Evolutionary conservation across 2,113 vertebrate species (phyloP), one percentile per base, ranked within the genome.

Genomic region (Microcebus lehilahytsara): DNA sequence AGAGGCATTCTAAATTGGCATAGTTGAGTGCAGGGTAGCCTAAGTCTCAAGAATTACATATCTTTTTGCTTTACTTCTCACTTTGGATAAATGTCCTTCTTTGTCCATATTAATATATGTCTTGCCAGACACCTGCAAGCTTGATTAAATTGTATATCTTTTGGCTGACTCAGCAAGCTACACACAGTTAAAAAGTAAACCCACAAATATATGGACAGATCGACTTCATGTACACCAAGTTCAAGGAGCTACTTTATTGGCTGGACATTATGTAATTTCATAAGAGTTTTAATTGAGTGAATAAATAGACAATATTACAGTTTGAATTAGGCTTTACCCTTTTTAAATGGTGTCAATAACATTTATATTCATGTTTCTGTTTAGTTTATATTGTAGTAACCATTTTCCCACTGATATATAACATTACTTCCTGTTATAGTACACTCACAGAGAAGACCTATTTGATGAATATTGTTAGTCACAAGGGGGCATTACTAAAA

Each of bases 1-100:
- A 97, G 79, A 90, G 34, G 34, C 86, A 90, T 53, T 97, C 85
- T 92, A 96, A 97, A 97, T 91, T 96, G 98, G 94, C 49, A 95
- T 95, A 93, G 80, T 71, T 84, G 90, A 11, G 9, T 10, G 14
- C 1, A 78, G 23, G 27, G 37, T 34, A 27, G 2, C 40, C 8
- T 49, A 30, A 64, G 71, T 92, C 49, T 62, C 40, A 81, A 96
- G 58, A 89, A 95, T 91, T 96, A 91, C 91, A 95, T 69, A 83
- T 37, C 11, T 66, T 89, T 97, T 94, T 84, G 10, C 66, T 93
- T 94, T 81, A n/a, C 12, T 19, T 46, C 34, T 95, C 37, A 16
- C 49, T 89, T 80, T 74, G 10, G 3, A 32, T 37, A 58, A 5
- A 34, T 60, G 37, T 22, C 27, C 16, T 53, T 80, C 56, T 74